Evolutionary conservation across 2,797 vertebrate species (phyloP), one percentile per base, ranked within the genome.

Genomic region (Acanthurus lineatus): DNA sequence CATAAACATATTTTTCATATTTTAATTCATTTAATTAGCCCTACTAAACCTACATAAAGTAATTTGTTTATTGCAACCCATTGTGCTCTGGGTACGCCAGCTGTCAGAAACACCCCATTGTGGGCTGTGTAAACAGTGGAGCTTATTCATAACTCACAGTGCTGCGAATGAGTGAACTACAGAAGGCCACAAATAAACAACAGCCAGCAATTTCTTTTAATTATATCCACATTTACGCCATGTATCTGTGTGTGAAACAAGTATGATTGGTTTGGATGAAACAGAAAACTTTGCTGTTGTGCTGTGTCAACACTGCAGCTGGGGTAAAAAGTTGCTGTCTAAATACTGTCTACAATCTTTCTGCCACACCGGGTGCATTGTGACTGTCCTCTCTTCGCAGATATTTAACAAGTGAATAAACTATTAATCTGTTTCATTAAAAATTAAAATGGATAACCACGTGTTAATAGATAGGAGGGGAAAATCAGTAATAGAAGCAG

Each of bases 31-130:
- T 44, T 17, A 66, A 79, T 69, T 32, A 40, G 58, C 60, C 56
- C 42, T 35, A 59, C 73, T 22, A 66, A 53, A 28, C 7, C 10
- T 20, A 7, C 66, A 49, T 54, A 20, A 73, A 48, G 32, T 44
- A 17, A 17, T 35, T 44, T 66, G 22, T 72, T 45, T 59, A 69
- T 47, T 62, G 52, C 28, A 64, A 47, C 20, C 45, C 22, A 45
- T 63, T 70, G 40, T 25, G 10, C 17, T 69, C 42, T 62, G 28
- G 6, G 40, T 20, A 22, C 71, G 58, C 64, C 56, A 59, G 49
- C 64, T 68, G 62, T 61, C 44, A 48, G 20, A 83, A 65, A 65
- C 58, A 68, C 1, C 14, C 28, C 42, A 59, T 53, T 68, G 61
- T 76, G 45, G 40, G 8, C 14, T 15, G 2, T 32, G n/a, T 44